Percentiles rank a stretch among this genome's conserved stretches.
These are phyloP conservation scores for Catocala fraxini DNA, from an alignment of 2,888 invertebrate genomes.

Conservation along the genomic window DNA sequence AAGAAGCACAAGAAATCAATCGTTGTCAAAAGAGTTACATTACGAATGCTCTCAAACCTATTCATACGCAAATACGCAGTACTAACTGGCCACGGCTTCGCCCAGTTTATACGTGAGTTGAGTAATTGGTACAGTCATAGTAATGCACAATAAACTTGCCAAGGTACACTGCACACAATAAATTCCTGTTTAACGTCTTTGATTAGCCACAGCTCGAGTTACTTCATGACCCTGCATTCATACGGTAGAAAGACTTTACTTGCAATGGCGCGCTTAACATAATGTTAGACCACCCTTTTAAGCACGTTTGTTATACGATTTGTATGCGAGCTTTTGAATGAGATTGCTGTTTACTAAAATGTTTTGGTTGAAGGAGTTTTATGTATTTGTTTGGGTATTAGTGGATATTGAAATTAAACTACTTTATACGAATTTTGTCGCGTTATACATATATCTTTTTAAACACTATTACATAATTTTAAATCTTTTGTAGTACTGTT, in stretches of 20 bases:
- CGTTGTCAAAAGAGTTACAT: too few species aligned
- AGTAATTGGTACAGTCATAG: slow-evolving; percentile 84
- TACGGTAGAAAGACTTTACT: slow-evolving; percentile 33
- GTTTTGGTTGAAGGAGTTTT: slow-evolving; percentile 23
- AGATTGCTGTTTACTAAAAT: slow-evolving; percentile 25
- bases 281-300: slow-evolving; percentile 74
- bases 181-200: slow-evolving; percentile 84
- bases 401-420: not conserved
- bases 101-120: slow-evolving; percentile 72
- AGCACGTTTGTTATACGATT: slow-evolving; percentile 41
- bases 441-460: too few species aligned
- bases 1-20: too few species aligned
- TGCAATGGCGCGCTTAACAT: slow-evolving; percentile 38
- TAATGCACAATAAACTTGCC: slow-evolving; percentile 82
- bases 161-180: slow-evolving; percentile 83
- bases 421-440: too few species aligned
- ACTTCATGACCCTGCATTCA: slow-evolving; percentile 66
- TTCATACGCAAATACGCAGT: slow-evolving; percentile 9
- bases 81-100: slow-evolving; percentile 27
- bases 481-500: too few species aligned
- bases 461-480: too few species aligned
- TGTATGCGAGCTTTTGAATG: slow-evolving; percentile 35
- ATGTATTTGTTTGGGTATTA: slow-evolving; percentile 19
- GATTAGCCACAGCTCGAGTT: slow-evolving; percentile 82
- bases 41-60: not conserved